These are phyloP conservation scores for Agonopterix alstromeriana DNA, from an alignment of 2,888 invertebrate genomes.

Conservation along the genomic window DNA sequence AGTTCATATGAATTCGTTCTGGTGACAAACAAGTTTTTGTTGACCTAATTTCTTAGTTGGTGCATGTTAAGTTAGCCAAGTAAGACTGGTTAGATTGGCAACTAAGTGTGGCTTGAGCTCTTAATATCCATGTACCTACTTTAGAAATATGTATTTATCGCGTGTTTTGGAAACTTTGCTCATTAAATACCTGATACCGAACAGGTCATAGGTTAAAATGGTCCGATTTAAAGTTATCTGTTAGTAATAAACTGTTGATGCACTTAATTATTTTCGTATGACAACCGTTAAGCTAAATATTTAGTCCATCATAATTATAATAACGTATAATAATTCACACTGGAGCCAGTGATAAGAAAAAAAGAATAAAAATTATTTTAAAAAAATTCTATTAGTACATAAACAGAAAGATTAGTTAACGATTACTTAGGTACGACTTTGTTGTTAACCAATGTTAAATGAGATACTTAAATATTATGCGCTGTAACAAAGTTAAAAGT, in stretches of 20 bases:
- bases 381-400: too few relatives aligned
- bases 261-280: slow-evolving; percentile 39
- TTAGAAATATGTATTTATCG: slow-evolving; percentile 26
- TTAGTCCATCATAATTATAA: too few relatives aligned
- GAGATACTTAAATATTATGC: too few relatives aligned
- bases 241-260: slow-evolving; percentile 26
- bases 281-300: slow-evolving; percentile 3
- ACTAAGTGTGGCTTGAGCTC: slow-evolving; percentile 10
- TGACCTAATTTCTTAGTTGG: slow-evolving; percentile 13
- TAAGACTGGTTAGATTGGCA: not conserved
- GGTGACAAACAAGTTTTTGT: slow-evolving; percentile 21
- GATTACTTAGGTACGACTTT: too few relatives aligned
- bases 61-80: not conserved
- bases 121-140: slow-evolving; percentile 1
- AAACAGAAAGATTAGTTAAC: too few relatives aligned
- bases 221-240: slow-evolving; percentile 40
- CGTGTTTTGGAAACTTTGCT: slow-evolving; percentile 48
- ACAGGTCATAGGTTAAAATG: slow-evolving; percentile 40
- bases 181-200: slow-evolving; percentile 55
- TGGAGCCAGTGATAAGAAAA: too few relatives aligned
- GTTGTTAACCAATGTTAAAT: too few relatives aligned
- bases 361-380: too few relatives aligned
- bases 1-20: slow-evolving; percentile 32
- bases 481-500: too few relatives aligned
- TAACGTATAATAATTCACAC: too few relatives aligned